These are phyloP conservation scores for Thereva unica DNA, from an alignment of 2,888 invertebrate species.

Conservation along the genomic window DNA sequence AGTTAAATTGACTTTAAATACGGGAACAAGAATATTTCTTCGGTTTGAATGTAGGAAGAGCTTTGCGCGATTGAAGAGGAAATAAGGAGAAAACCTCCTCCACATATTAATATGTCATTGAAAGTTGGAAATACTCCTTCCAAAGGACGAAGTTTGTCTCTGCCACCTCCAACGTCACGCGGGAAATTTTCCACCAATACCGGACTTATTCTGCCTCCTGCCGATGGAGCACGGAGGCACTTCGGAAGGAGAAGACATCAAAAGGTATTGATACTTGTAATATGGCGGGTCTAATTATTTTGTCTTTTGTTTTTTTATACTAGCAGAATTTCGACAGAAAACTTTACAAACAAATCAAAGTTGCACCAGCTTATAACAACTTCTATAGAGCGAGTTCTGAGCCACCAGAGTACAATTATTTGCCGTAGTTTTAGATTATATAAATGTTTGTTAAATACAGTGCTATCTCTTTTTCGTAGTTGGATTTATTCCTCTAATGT, in stretches of 20 bases:
- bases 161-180: neutral
- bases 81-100: constrained; percentile 51
- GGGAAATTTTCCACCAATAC: neutral
- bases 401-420: constrained; percentile 6
- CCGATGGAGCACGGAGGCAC: neutral
- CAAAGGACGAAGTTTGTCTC: constrained; percentile 6
- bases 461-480: no score
- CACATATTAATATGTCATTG: constrained; percentile 51
- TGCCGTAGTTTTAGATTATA: neutral
- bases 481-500: no score
- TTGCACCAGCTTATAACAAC: constrained; percentile 5
- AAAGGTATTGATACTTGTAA: neutral
- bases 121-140: constrained; percentile 41
- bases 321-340: constrained; percentile 1
- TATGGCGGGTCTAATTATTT: neutral
- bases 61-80: constrained; percentile 54
- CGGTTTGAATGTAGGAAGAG: constrained; percentile 47
- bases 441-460: no score
- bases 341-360: constrained; percentile 11
- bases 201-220: neutral
- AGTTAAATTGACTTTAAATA: constrained; percentile 14
- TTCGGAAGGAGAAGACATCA: constrained; percentile 1
- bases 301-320: neutral
- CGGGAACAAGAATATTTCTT: neutral
- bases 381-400: neutral